Conservation (phyloP, 2,113 vertebrate species). For the Alligator mississippiensis region DNA sequence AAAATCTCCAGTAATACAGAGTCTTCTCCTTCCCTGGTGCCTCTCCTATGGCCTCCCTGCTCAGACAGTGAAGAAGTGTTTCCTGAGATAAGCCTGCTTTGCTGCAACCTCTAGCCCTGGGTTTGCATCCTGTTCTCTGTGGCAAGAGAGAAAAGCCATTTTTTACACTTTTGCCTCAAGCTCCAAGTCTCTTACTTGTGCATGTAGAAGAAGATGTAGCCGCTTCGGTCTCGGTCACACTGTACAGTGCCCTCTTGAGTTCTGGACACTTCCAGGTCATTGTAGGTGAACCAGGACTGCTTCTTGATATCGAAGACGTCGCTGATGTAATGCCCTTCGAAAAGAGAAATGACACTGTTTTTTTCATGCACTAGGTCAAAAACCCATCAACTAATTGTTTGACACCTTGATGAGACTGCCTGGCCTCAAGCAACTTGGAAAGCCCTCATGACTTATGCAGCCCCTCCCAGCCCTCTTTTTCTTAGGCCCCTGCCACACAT, state of each 20-base stretch:
- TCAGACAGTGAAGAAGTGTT: too few species aligned
- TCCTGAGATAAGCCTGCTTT: too few species aligned
- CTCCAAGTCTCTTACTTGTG: conserved; percentile 87
- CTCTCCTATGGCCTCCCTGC: too few species aligned
- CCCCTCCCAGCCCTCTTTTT: too few species aligned
- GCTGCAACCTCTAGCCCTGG: too few species aligned
- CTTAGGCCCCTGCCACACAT: too few species aligned
- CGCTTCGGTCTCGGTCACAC: conserved; percentile 92
- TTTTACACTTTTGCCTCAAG: not conserved
- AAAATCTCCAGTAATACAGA: too few species aligned
- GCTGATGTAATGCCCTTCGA: conserved; percentile 96
- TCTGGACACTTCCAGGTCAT: conserved; percentile 95
- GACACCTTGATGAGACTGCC: not conserved
- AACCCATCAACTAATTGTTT: not conserved
- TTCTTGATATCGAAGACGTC: conserved; percentile 98
- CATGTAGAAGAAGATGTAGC: conserved; percentile 99
- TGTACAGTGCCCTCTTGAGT: conserved; percentile 92
- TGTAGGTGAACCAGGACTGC: conserved; percentile 97
- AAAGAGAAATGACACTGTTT: not conserved
- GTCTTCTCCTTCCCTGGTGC: too few species aligned
- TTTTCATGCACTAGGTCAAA: not conserved
- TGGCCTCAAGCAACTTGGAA: not conserved
- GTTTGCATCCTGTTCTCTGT: too few species aligned
- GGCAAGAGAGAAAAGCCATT: too few species aligned
- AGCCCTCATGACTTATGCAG: too few species aligned